Conservation (phyloP, 2,113 vertebrate species). For the Tinamus guttatus region DNA sequence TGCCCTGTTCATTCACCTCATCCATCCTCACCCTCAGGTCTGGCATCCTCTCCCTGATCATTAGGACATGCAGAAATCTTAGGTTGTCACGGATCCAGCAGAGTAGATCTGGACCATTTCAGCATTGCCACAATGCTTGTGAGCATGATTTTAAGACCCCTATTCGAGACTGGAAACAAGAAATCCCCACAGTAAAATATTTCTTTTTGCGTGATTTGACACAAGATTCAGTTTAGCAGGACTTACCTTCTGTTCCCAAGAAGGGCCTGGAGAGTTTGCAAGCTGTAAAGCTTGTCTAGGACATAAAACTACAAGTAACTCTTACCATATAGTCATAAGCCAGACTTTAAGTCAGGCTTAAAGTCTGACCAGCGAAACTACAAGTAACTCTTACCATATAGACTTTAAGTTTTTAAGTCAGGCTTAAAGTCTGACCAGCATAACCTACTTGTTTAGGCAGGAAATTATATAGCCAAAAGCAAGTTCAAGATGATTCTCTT, state of each 20-base stretch:
- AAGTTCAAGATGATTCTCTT: not conserved
- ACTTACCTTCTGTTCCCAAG: not conserved
- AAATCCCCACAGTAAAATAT: not conserved
- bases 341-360: not conserved
- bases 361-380: not conserved
- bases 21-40: not conserved
- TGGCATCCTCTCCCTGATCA: not conserved
- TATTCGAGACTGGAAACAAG: not conserved
- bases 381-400: not conserved
- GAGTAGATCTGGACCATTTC: not conserved
- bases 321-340: not conserved
- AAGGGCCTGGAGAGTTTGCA: not conserved
- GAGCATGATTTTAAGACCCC: not conserved
- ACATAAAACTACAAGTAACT: not conserved
- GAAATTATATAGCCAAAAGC: not conserved
- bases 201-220: not conserved
- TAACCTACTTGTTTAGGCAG: not conserved
- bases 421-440: not conserved
- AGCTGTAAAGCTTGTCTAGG: not conserved
- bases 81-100: not conserved
- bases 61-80: not conserved
- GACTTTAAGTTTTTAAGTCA: too few species aligned
- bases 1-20: rapidly evolving
- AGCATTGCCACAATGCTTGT: not conserved
- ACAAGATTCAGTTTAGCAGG: not conserved